A percentile compares a stretch with the other conserved stretches of the same genome.
phyloP scores from a whole-genome alignment of 2,113 vertebrate genomes.

The Psittacula cyanocephala region DNA sequence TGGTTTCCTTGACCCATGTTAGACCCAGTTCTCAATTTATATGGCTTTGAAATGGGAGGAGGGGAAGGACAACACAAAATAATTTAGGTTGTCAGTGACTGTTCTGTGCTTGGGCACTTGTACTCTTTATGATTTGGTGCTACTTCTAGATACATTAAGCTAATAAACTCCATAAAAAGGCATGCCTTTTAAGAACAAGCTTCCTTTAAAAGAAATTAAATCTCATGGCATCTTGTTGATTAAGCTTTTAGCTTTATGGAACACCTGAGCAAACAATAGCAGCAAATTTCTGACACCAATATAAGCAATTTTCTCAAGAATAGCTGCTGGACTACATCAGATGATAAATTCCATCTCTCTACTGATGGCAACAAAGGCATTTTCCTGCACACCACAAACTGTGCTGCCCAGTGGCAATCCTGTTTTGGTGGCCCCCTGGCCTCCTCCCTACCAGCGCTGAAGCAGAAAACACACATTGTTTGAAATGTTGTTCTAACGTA shows the following conservation, averaged over 20 bases:
- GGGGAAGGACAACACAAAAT: background rate
- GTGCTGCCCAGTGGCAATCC: conserved; percentile 23
- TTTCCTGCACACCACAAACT: conserved; percentile 33
- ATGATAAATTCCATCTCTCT: background rate
- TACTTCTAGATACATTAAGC: background rate
- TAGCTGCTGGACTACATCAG: background rate
- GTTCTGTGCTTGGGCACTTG: background rate
- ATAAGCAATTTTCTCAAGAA: background rate
- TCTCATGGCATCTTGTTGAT: background rate
- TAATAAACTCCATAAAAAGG: background rate
- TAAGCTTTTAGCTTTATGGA: background rate
- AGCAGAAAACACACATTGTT: background rate
- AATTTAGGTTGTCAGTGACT: background rate
- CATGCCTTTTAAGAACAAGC: background rate
- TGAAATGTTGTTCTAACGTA: background rate
- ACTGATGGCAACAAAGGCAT: background rate
- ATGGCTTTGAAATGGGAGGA: background rate
- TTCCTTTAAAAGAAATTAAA: background rate
- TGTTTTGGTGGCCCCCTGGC: background rate
- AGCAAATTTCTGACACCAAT: background rate
- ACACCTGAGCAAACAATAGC: background rate
- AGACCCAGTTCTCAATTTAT: background rate
- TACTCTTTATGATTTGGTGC: background rate
- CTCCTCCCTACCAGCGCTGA: background rate
- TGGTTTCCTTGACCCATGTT: background rate